Evolutionary conservation across 1,140 invertebrate genomes (phyloP).

Genomic region (Drosophila santomea): DNA sequence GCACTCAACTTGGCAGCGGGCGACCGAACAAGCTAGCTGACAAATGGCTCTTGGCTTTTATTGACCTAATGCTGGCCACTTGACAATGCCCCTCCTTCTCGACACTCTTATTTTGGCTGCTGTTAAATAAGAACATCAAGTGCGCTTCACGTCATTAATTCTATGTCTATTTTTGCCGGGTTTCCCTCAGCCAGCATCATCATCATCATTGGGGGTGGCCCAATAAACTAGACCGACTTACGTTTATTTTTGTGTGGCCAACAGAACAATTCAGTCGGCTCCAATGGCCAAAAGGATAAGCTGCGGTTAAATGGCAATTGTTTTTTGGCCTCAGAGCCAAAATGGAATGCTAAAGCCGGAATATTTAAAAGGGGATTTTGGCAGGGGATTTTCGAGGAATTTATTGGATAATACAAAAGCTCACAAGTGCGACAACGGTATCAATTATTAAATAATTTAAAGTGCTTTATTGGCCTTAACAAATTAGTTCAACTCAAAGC

Average conservation of each 20-base stretch:
- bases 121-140: slow-evolving; percentile 49
- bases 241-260: slow-evolving; percentile 48
- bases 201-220: slow-evolving; percentile 14
- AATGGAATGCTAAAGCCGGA: slow-evolving; percentile 15
- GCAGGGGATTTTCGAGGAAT: background rate
- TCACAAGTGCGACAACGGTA: background rate
- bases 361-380: slow-evolving; percentile 25
- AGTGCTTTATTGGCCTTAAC: too few species aligned
- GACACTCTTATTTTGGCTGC: slow-evolving; percentile 33
- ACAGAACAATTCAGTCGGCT: slow-evolving; percentile 34
- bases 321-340: slow-evolving; percentile 5
- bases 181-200: background rate
- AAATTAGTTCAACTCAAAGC: background rate
- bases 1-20: slow-evolving; percentile 13
- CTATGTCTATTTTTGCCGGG: slow-evolving; percentile 10
- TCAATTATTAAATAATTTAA: background rate
- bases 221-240: slow-evolving; percentile 45
- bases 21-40: slow-evolving; percentile 1
- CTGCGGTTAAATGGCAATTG: slow-evolving; percentile 42
- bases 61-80: slow-evolving; percentile 27
- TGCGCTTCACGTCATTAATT: slow-evolving; percentile 42
- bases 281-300: slow-evolving; percentile 36
- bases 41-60: slow-evolving; percentile 45
- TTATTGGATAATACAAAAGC: background rate
- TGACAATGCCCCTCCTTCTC: slow-evolving; percentile 5